Evolutionary conservation across 2,888 invertebrate species (phyloP).

Genomic region (Cantharis rufa): DNA sequence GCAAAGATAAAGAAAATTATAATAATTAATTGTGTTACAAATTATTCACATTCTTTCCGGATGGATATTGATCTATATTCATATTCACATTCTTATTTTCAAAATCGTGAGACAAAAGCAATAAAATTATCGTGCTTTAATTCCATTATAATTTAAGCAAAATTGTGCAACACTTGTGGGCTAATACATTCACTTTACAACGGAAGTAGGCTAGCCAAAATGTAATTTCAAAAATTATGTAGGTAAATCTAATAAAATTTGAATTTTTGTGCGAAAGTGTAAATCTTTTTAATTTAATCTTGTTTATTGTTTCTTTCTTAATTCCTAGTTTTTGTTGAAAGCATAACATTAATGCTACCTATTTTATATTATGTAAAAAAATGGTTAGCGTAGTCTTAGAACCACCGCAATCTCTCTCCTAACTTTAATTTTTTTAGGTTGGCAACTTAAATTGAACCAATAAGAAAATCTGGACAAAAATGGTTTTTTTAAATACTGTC

Average conservation of each 20-base stretch:
- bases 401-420: too few relatives aligned
- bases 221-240: not conserved
- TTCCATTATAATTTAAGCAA: not conserved
- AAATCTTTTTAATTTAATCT: too few relatives aligned
- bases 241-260: not conserved
- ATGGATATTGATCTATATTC: not conserved
- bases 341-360: too few relatives aligned
- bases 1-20: not conserved
- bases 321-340: too few relatives aligned
- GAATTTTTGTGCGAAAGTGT: too few relatives aligned
- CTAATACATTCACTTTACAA: not conserved
- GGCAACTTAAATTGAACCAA: too few relatives aligned
- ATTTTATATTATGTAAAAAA: too few relatives aligned
- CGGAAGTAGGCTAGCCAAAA: not conserved
- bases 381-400: too few relatives aligned
- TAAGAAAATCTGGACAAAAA: too few relatives aligned
- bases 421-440: too few relatives aligned
- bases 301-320: too few relatives aligned
- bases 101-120: not conserved
- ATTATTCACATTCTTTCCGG: not conserved
- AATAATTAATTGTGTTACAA: not conserved
- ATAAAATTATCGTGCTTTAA: not conserved
- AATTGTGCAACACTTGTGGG: not conserved
- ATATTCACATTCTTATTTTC: not conserved
- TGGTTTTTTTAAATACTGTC: too few relatives aligned